Percentiles rank a stretch among this genome's conserved stretches.
Conservation (phyloP, 2,113 vertebrate species). For the Aphyosemion australe region DNA sequence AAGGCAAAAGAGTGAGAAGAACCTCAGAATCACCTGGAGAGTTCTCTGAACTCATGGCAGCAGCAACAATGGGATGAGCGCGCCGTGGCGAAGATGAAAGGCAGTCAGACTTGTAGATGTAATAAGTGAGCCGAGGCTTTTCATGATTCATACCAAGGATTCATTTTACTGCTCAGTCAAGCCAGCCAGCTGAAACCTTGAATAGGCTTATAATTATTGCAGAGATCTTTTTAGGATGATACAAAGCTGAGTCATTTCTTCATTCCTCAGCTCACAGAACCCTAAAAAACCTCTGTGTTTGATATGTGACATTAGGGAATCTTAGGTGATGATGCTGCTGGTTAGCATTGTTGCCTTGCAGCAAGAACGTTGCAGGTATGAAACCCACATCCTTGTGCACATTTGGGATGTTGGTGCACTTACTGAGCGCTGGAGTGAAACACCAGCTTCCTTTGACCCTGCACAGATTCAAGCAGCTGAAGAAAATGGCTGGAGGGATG, state of each 20-base stretch:
- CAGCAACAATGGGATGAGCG: slow-evolving; percentile 58
- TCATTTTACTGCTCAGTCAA: slow-evolving; percentile 53
- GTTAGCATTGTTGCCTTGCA: no score
- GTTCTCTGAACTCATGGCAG: slow-evolving; percentile 59
- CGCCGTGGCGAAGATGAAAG: slow-evolving; percentile 61
- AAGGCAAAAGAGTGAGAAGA: slow-evolving; percentile 43
- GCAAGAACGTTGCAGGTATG: no score
- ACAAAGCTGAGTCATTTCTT: slow-evolving; percentile 21
- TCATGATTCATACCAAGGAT: slow-evolving; percentile 55
- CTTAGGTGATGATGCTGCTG: no score
- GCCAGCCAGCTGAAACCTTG: slow-evolving; percentile 53
- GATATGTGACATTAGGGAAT: no score
- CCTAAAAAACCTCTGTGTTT: no score
- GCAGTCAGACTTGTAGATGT: slow-evolving; percentile 59
- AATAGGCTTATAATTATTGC: slow-evolving; percentile 31
- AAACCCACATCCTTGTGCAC: no score
- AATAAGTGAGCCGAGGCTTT: slow-evolving; percentile 62
- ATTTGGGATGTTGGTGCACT: no score
- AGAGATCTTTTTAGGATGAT: slow-evolving; percentile 45
- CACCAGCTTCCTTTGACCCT: no score
- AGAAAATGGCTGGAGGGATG: no score
- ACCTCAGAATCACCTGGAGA: slow-evolving; percentile 43
- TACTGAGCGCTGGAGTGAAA: no score
- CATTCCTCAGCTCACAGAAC: no score
- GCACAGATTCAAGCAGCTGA: no score